Evolutionary conservation across 2,888 invertebrate genomes (phyloP), one percentile per base, ranked within the genome.

Genomic region (Nudaria mundana): DNA sequence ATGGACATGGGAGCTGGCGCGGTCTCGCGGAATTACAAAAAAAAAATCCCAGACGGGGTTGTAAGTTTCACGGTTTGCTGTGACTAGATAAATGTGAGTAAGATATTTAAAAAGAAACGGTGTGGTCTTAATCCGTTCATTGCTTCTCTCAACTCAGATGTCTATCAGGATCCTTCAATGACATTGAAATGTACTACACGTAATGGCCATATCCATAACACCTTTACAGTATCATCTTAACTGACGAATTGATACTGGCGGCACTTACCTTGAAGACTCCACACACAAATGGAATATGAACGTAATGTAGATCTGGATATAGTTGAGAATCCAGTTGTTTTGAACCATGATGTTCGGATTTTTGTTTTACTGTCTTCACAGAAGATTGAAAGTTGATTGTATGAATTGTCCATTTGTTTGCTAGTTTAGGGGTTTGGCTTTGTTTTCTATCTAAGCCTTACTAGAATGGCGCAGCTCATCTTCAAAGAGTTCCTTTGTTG

Each of bases 231-330:
- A 32, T 40, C 23, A 29, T 31, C 31, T n/a, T 52, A 43, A 50
- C 45, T 49, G 56, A 66, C 57, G 67, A 65, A 69, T 69, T 63
- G 52, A 43, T 45, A 38, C 35, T 53, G 55, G 66, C 65, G 60
- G 60, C 48, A 36, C 41, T 44, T 39, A 29, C 52, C 52, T 58
- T 50, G n/a, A 49, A 50, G 15, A 44, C 25, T 26, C 28, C 7
- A 16, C n/a, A 10, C 6, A 8, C 14, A 8, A 14, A n/a, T n/a
- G n/a, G 5, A 32, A 26, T 30, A 15, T 28, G 1, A 31, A 28
- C 35, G 15, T 24, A 18, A 30, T 13, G 2, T 7, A 1, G 3
- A 30, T 0, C 3, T 0, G 0, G 3, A 3, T 15, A 35, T n/a
- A 26, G 30, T 26, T 12, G 15, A 40, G 10, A 38, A 20, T 38